Evolutionary conservation across 1,140 invertebrate species (phyloP), one percentile per base, ranked within the genome.

Genomic region (Chironomus striatipennis): DNA sequence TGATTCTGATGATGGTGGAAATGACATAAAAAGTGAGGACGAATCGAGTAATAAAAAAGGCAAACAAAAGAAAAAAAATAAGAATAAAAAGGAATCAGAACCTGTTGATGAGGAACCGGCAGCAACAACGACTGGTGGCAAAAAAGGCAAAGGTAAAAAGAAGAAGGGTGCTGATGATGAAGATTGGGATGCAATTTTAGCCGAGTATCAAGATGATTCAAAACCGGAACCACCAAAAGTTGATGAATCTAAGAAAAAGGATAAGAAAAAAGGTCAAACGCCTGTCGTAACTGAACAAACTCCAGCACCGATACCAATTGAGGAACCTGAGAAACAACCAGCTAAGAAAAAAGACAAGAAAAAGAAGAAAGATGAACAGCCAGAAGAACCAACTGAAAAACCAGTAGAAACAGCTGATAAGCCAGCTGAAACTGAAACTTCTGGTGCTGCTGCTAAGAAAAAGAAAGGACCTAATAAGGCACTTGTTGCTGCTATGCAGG

Each of bases 401-500:
- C 15, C 42, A 9, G 65, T 10, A n/a, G 9, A 5, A 47, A 8
- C 18, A 24, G 7, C 10, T 17, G 9, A 34, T n/a, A 6, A 12
- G 4, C 12, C 77, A 70, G 80, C 83, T 7, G 85, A 86, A 24
- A 83, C 81, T 43, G 84, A 86, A 75, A 85, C 84, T 83, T 87
- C 82, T 74, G 81, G 87, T 79, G 83, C 89, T 84, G 78, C 85
- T 42, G 73, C n/a, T 10, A 70, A 57, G 15, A 83, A 82, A 64
- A 83, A 83, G 75, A 89, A 88, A 81, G 91, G 91, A 47, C 91
- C 91, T 75, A 93, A 90, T 75, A 92, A 92, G 78, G 88, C 91
- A 47, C 89, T 95, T 78, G 81, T 82, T 17, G 90, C 90, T 77
- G 92, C 92, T 20, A 96, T 96, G 91, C 93, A 96, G 83, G 93